These are phyloP conservation scores for Pollenia griseotomentosa DNA, from an alignment of 2,888 invertebrate genomes.

Conservation along the genomic window DNA sequence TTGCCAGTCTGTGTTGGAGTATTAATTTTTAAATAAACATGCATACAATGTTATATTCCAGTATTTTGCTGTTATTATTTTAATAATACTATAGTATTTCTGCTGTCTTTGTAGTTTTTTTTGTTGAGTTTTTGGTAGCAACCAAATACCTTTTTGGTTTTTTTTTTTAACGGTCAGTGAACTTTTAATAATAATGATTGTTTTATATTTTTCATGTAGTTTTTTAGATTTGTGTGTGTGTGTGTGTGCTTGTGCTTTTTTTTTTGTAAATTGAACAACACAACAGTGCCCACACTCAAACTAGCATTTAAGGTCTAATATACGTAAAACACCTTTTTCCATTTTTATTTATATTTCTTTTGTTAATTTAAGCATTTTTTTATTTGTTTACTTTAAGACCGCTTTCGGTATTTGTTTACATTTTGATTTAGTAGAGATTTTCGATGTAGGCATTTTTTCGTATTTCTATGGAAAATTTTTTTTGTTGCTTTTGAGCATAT, in stretches of 20 bases:
- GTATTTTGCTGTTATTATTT: slow-evolving; percentile 33
- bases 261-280: slow-evolving; percentile 42
- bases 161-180: slow-evolving; percentile 65
- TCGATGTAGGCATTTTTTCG: slow-evolving; percentile 30
- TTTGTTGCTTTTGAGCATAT: slow-evolving; percentile 5
- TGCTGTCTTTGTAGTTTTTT: slow-evolving; percentile 24
- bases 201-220: slow-evolving; percentile 1
- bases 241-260: slow-evolving; percentile 7
- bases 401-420: slow-evolving; percentile 59
- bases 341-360: background rate
- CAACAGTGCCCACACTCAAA: slow-evolving; percentile 28
- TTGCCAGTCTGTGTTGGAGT: slow-evolving; percentile 5
- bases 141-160: slow-evolving; percentile 27
- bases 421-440: slow-evolving; percentile 34
- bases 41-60: slow-evolving; percentile 23
- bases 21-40: background rate
- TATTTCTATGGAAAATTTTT: background rate
- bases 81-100: too few relatives aligned
- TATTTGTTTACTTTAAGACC: slow-evolving; percentile 52
- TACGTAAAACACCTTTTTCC: background rate
- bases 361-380: slow-evolving; percentile 46
- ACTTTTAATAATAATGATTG: slow-evolving; percentile 59
- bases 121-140: slow-evolving; percentile 22
- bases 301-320: slow-evolving; percentile 1
- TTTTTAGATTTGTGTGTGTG: background rate